Base-by-base conservation (phyloP, 2,797 vertebrate species). In the Tachyglossus aculeatus region DNA sequence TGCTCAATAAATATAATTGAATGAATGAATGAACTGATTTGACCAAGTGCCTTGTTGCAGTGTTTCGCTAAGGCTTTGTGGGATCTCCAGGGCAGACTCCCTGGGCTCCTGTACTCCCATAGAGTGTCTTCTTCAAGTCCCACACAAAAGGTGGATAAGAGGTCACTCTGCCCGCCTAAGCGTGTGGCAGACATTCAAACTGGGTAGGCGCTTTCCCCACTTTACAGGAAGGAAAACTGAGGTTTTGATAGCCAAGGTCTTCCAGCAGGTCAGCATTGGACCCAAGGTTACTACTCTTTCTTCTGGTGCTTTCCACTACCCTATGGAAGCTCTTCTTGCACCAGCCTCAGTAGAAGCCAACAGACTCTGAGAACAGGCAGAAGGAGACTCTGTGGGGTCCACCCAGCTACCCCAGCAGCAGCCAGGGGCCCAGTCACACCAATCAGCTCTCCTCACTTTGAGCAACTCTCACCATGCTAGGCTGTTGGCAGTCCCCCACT, bases 181-280 rank as follows among this genome's bases (percentile, higher is more conserved):
- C n/a, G n/a, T n/a, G n/a, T n/a, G n/a, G n/a, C n/a, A n/a, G n/a
- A n/a, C n/a, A n/a, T n/a, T n/a, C n/a, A n/a, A n/a, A n/a, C n/a
- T n/a, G n/a, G n/a, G n/a, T 9, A 59, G 45, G 18, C 22, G 39
- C 21, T 29, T 55, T 48, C 19, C 60, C 63, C 5, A 19, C 70
- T 82, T 78, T 78, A 65, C 44, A 79, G 38, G 39, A 52, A 36
- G 61, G 16, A 51, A 59, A 37, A 65, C 6, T 5, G 63, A 59
- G 4, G 3, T 54, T 85, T 64, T 58, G 57, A 48, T 36, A 44
- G 47, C 32, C 21, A 40, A 40, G 16, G 27, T 19, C n/a, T 44
- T 57, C 31, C 25, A 41, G 63, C n/a, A 29, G 38, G 53, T 57
- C 27, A 5, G 0, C 39, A 66, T 40, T 76, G 43, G 21, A 73